Evolutionary conservation across 2,113 vertebrate species (phyloP), one percentile per base, ranked within the genome.

Genomic region (Papio anubis): DNA sequence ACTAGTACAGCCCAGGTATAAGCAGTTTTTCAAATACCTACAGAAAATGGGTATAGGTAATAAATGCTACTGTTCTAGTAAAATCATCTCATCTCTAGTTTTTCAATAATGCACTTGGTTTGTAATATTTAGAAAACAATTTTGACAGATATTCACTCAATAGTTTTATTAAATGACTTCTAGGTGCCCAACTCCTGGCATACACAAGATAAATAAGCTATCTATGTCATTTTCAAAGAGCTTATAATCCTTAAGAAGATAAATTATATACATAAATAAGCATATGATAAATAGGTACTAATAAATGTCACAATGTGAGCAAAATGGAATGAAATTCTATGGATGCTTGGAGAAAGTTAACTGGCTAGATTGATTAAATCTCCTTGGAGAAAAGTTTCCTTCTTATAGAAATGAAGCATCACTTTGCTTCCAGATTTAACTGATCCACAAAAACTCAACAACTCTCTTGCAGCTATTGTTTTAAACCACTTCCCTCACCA

Each of bases 191-290:
- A 27, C 12, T 92, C 25, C 27, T 90, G 66, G 14, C 13, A 90
- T 66, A 79, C 18, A 68, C 35, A 84, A 70, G 61, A 88, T 84
- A 61, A 95, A 88, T 94, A n/a, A 95, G 11, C 73, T 81, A 90
- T 23, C n/a, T 45, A 23, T 87, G 55, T 40, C 61, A 97, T 90
- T 97, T 96, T 96, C 70, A 95, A 88, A 84, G 57, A 70, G 12
- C 2, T 80, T 72, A 64, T 50, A 81, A 4, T 84, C 35, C 50
- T 88, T 81, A 88, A 45, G 23, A 55, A 40, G 1, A 96, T 87
- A 85, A 93, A 81, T 86, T 21, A 64, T 61, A 76, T 11, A n/a
- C 38, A 43, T 70, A 75, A 92, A 87, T 83, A 95, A 90, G 27
- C 14, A 84, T 48, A 84, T 45, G 87, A 97, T 79, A 96, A 96